These are phyloP conservation scores for Porites australiensis DNA, from an alignment of 64 coral and sea anemone species.

Conservation along the genomic window DNA sequence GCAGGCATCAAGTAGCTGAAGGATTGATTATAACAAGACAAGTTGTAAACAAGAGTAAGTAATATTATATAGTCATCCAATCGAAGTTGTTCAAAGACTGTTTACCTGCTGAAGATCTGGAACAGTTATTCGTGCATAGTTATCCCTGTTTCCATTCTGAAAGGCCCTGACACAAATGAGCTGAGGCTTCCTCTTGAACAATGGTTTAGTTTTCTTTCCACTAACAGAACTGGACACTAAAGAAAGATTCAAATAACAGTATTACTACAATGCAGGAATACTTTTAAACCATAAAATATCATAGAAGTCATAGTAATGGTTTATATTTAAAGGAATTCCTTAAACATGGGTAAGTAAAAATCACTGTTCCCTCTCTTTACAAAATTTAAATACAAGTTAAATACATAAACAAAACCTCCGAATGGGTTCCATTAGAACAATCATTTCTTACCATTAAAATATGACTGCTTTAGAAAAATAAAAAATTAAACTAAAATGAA, in stretches of 20 bases:
- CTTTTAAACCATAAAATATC: too few relatives aligned
- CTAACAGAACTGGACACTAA: conserved; percentile 38
- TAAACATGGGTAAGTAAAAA: too few relatives aligned
- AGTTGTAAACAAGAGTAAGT: neutral
- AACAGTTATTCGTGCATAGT: conserved; percentile 91
- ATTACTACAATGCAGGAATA: too few relatives aligned
- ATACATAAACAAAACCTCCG: too few relatives aligned
- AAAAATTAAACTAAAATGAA: too few relatives aligned
- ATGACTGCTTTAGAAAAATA: too few relatives aligned
- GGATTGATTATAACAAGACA: neutral
- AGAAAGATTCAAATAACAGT: neutral
- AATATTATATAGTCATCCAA: neutral
- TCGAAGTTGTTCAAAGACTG: neutral
- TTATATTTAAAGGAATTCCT: too few relatives aligned
- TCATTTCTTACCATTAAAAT: too few relatives aligned
- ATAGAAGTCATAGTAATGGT: too few relatives aligned
- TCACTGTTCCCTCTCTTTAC: too few relatives aligned
- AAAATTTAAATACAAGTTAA: too few relatives aligned
- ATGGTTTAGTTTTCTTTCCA: conserved; percentile 64
- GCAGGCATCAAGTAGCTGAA: conserved; percentile 87
- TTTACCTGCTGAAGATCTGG: conserved; percentile 85
- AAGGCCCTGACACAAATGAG: conserved; percentile 89
- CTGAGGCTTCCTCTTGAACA: conserved; percentile 81
- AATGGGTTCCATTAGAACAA: too few relatives aligned
- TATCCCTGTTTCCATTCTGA: conserved; percentile 97